Evolutionary conservation across 2,113 vertebrate species (phyloP).

Genomic region (Thalassoma bifasciatum): DNA sequence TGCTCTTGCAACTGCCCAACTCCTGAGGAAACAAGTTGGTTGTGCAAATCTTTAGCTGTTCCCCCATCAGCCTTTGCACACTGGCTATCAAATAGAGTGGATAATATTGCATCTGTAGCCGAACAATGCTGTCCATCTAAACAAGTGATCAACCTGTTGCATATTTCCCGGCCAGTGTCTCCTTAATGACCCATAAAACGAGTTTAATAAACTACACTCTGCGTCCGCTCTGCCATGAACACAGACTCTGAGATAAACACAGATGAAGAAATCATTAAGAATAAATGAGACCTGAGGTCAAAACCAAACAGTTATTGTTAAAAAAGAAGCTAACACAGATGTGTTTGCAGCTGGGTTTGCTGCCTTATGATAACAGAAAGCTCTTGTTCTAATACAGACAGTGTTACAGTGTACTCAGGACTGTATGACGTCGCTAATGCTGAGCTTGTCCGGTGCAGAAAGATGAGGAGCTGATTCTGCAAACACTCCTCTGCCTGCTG

Average conservation of each 20-base stretch:
- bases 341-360: neutral
- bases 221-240: neutral
- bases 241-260: neutral
- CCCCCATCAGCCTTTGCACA: too few species aligned
- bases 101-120: too few species aligned
- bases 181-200: neutral
- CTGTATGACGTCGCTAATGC: neutral
- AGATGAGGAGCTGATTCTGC: slow-evolving; percentile 19
- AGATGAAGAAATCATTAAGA: neutral
- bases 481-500: slow-evolving; percentile 7
- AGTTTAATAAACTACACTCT: neutral
- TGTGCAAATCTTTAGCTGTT: too few species aligned
- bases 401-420: neutral
- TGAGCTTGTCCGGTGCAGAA: slow-evolving; percentile 13
- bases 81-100: too few species aligned
- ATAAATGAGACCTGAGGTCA: neutral
- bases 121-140: too few species aligned
- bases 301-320: neutral
- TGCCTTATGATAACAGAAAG: neutral
- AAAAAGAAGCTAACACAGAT: neutral
- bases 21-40: too few species aligned
- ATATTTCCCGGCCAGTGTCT: too few species aligned
- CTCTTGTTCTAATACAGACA: neutral
- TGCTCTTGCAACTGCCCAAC: too few species aligned
- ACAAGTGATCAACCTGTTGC: too few species aligned